Base-by-base conservation (phyloP, 2,797 vertebrate genomes). In the Acipenser oxyrinchus region DNA sequence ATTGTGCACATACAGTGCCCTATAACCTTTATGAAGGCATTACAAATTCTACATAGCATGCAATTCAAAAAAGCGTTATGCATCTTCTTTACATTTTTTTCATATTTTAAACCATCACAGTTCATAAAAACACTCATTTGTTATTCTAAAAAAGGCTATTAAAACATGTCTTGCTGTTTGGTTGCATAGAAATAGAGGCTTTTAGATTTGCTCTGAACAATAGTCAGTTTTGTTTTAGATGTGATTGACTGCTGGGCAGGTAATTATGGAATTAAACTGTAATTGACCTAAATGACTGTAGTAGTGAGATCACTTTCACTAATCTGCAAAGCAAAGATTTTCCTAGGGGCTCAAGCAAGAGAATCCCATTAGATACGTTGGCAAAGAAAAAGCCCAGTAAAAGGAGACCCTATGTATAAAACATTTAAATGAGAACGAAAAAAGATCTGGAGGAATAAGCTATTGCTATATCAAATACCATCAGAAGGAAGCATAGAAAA, bases 181-280 rank as follows among this genome's bases (percentile, higher is more conserved):
- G 75, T 82, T 83, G 79, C 75, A 78, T 72, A 74, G 70, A 68
- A 76, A 68, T 68, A 73, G 78, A 59, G 15, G 51, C 69, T 73
- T 66, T 73, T 66, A 65, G 53, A 53, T 11, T 37, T 51, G 53
- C 58, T 15, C 49, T 57, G 76, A 83, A 88, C 86, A 87, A 88
- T 37, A 85, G 83, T 73, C 75, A 59, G 65, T 67, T 74, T 76
- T 88, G 84, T 87, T 83, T 81, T 72, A 71, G 71, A 78, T 78
- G 64, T 78, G 76, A 78, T 79, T 73, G 73, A 73, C 63, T 63
- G 80, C 72, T 73, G 74, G 64, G 68, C 69, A 75, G 75, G 74
- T 85, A 87, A 89, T 88, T 86, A 81, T 78, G 70, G 80, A 79
- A 86, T 86, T 87, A 86, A 88, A 82, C 79, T 77, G 80, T 87